Base-by-base conservation (phyloP, 2,888 invertebrate genomes). In the Pharmacophagus antenor region DNA sequence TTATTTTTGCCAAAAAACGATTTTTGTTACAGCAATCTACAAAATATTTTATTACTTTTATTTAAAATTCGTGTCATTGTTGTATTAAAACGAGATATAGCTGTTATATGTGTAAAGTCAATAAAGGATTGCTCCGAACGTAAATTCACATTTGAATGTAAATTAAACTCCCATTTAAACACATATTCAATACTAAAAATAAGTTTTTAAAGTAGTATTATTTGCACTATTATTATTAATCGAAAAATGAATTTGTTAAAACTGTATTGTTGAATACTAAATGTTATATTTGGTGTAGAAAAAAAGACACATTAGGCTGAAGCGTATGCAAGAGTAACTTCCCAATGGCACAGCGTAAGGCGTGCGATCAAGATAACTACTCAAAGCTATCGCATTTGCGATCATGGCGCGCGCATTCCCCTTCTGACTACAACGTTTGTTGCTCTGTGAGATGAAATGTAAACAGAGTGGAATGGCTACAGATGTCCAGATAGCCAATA, bases 401-500 rank as follows among this genome's bases (percentile, higher is more conserved):
- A 89, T 89, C 88, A 75, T 73, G 80, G 82, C 87, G 84, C 85
- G 84, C 85, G 84, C 85, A 82, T 67, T 70, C 73, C 62, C 73
- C 71, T 71, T 72, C 73, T 71, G 78, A 70, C 70, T 72, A 77
- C 70, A 67, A 65, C 83, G 85, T 82, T 82, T 85, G 85, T 85
- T 81, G 85, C 84, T 82, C 70, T 76, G 78, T 85, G 88, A 88
- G 84, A 89, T 89, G 89, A 88, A 89, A 89, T 79, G 86, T 77
- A 88, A 89, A 89, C 89, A 89, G 76, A 76, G 80, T 74, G 78
- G 74, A 76, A 80, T 78, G 80, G 84, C 77, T 82, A 80, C 87
- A 88, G 85, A 88, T 88, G 88, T 87, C 87, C 89, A 88, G 88
- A 88, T 89, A 88, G 87, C 85, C 88, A 87, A 88, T 88, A 84